Base-by-base conservation (phyloP, 2,888 invertebrate genomes). In the Sussaba pulchella region DNA sequence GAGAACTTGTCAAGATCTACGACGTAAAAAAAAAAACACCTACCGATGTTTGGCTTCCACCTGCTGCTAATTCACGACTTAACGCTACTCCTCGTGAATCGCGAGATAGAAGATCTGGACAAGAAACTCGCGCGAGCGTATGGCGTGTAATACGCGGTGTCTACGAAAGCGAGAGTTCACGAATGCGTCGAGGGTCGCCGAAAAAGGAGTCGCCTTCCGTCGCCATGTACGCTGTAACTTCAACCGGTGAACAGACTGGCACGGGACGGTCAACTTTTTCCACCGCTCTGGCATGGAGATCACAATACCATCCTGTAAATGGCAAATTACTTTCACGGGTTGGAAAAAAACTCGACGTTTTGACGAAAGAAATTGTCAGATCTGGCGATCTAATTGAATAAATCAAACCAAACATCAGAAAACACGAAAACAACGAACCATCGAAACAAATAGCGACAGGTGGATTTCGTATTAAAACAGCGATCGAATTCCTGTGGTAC, bases 141-240 rank as follows among this genome's bases (percentile, higher is more conserved):
- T 43, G 41, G 39, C 31, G 21, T 79, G 78, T 75, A 71, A 74
- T 74, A 66, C 67, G n/a, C 43, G 52, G 41, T 43, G 50, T 36
- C 52, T 43, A 66, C 70, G 79, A 79, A 74, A 79, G 64, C 64
- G 70, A 75, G 74, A 74, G 74, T 71, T 79, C 43, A 21, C 17
- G 26, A 45, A 41, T 54, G 71, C 54, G 41, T 36, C 19, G 71
- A 50, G 69, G 74, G 74, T 75, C 54, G 52, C 76, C 67, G 73
- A 80, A 77, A 70, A 77, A 77, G 71, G 72, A 79, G 52, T 69
- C 73, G 31, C 9, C 57, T 76, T 71, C 54, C 45, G 31, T 39
- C 61, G 21, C 69, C 21, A 24, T 9, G 26, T 31, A 31, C 47
- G 54, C 31, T 39, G 47, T 45, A 64, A 63, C 70, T 59, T 70